Evolutionary conservation across 1,140 invertebrate species (phyloP), one percentile per base, ranked within the genome.

Genomic region (Marisa cornuarietis): DNA sequence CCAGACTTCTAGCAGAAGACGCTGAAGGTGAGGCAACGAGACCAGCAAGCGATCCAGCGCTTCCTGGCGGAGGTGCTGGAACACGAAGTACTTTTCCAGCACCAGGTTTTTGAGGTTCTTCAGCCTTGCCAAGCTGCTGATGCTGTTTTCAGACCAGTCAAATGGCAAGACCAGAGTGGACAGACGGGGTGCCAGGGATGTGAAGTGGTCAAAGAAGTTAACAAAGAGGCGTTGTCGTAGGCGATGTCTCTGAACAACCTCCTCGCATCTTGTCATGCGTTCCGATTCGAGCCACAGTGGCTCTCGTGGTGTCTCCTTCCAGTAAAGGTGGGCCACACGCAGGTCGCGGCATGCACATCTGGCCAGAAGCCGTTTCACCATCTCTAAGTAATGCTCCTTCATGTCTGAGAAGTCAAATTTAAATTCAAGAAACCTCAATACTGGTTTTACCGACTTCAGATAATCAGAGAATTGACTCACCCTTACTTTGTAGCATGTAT

Each of bases 31-130:
- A 18, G 86, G 83, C 52, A 88, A 52, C 13, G 81, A 80, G 61
- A 66, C 71, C 26, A 90, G 79, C 31, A 89, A 66, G 51, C 77
- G 71, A 49, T 87, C 85, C 26, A 90, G 72, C 20, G 85, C 77
- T 18, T 81, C 71, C 78, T 88, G 88, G 24, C 74, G 79, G 6
- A 88, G 73, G 26, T 80, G 80, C 76, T 88, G 85, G 82, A 89
- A 87, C 24, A 89, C 88, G 85, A 86, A 89, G 76, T 90, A 88
- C 78, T 89, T 91, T 75, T 88, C 89, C 66, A 91, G 79, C 8
- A 89, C 87, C 13, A 91, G 79, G 76, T 79, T 86, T 18, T 85
- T 79, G 62, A 91, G 75, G 68, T 82, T 83, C 78, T 86, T 84
- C 24, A 91, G 81, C 8, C 85, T 82, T 11, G 83, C 81, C 16